phyloP scores from a whole-genome alignment of 2,888 invertebrate species.

The Agriopis aurantiaria region DNA sequence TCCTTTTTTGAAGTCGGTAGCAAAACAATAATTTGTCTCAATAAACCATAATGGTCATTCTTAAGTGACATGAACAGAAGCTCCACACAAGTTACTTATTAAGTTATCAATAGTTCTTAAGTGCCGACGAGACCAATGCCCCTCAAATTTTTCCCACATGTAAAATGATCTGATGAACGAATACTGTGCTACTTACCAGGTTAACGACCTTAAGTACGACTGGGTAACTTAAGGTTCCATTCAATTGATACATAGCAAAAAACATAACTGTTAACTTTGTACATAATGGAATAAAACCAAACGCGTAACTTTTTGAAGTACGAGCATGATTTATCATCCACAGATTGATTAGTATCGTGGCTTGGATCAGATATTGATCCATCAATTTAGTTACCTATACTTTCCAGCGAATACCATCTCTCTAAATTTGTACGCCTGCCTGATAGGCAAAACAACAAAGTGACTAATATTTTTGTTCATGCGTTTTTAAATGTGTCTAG shows the following conservation, averaged over 20 bases:
- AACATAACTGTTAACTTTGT: conserved; percentile 29
- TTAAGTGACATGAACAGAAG: conserved; percentile 28
- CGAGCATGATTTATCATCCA: conserved; percentile 19
- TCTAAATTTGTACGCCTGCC: too few relatives aligned
- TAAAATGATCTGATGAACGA: conserved; percentile 56
- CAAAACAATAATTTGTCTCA: neutral
- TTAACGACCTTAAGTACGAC: conserved; percentile 40
- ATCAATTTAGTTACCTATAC: conserved; percentile 5
- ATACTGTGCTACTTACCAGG: conserved; percentile 41
- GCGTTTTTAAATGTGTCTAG: too few relatives aligned
- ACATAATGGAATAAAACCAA: conserved; percentile 25
- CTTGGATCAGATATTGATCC: conserved; percentile 13
- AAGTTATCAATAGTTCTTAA: conserved; percentile 44
- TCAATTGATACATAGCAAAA: conserved; percentile 31
- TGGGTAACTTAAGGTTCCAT: conserved; percentile 34
- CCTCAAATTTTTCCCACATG: conserved; percentile 61
- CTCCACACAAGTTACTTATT: conserved; percentile 23
- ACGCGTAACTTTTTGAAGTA: conserved; percentile 10
- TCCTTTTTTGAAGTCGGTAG: too few relatives aligned
- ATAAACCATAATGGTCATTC: conserved; percentile 5
- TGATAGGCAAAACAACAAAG: too few relatives aligned
- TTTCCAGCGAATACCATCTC: neutral
- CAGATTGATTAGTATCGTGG: conserved; percentile 22
- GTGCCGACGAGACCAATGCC: conserved; percentile 50
- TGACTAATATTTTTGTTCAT: too few relatives aligned